Percentiles rank a stretch among this genome's conserved stretches.
phyloP scores from a whole-genome alignment of 2,113 vertebrate genomes.

The Dicerorhinus sumatrensis region DNA sequence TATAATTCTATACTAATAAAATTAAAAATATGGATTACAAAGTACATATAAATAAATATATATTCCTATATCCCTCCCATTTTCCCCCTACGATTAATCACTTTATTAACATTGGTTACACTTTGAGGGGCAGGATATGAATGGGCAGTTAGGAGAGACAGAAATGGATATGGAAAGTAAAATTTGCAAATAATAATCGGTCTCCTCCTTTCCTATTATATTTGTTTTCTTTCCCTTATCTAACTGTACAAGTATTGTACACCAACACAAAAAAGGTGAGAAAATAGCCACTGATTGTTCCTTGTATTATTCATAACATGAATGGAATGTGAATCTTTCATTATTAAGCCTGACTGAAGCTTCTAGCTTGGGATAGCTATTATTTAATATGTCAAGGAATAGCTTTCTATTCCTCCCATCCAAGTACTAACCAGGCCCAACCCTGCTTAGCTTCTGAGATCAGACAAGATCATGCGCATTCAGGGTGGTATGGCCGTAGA shows the following conservation, averaged over 20 bases:
- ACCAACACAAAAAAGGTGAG: neutral
- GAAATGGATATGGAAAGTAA: neutral
- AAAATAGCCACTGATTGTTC: neutral
- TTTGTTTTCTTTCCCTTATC: neutral
- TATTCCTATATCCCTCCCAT: neutral
- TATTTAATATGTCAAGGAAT: neutral
- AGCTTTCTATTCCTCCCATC: neutral
- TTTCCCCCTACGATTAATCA: neutral
- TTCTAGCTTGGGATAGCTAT: neutral
- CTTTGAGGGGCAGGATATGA: neutral
- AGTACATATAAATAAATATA: neutral
- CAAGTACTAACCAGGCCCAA: no score
- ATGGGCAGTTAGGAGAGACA: neutral
- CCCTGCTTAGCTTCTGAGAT: no score
- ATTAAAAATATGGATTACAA: neutral
- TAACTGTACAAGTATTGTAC: neutral
- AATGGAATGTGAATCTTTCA: neutral
- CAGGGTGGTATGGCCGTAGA: neutral
- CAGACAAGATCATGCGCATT: no score
- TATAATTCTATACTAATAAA: neutral
- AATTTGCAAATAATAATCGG: neutral
- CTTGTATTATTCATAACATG: neutral
- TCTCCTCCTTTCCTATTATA: neutral
- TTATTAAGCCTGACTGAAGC: neutral
- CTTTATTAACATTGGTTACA: neutral